Base-by-base conservation (phyloP, 2,888 invertebrate genomes). In the Alloscopus bannaensis region DNA sequence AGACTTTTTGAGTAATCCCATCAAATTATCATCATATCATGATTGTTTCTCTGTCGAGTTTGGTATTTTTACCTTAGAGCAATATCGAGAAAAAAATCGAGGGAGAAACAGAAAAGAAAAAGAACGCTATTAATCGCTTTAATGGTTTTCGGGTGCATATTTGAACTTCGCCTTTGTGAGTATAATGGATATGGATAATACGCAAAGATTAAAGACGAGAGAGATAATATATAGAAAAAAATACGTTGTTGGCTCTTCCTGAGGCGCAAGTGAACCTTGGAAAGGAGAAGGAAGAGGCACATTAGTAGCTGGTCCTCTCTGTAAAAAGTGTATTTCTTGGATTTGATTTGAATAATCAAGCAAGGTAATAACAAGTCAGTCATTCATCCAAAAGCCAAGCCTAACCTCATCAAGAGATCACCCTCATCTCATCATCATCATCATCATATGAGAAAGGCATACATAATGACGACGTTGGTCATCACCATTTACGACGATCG, bases 111-210 rank as follows among this genome's bases (percentile, higher is more conserved):
- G n/a, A n/a, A n/a, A n/a, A n/a, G n/a, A 8, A 18, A 36, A 36
- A 73, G 66, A 77, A 66, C 77, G 59, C 77, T 69, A 77, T 77
- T 77, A 77, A 76, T 59, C 69, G 62, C 77, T 47, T 77, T 69
- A 77, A 77, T 77, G 77, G 77, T 77, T 77, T 77, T 77, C 77
- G 70, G 77, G 77, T 77, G 77, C 77, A 77, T 77, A 69, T 77
- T 77, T 77, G 77, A 59, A 59, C 59, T 59, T 20, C 4, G 52
- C 59, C 31, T 24, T 11, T 59, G 31, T 59, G 42, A 16, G 18
- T 18, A 42, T 42, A 59, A 52, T 52, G 52, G 22, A 52, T 52
- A 52, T 36, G 36, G 13, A 36, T 36, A 13, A 36, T 36, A 36
- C 8, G 36, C 6, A 36, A 13, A 36, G 6, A 36, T 36, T 6